These are phyloP conservation scores for Drosophila neutralis DNA, from an alignment of 2,888 invertebrate genomes.

Conservation along the genomic window DNA sequence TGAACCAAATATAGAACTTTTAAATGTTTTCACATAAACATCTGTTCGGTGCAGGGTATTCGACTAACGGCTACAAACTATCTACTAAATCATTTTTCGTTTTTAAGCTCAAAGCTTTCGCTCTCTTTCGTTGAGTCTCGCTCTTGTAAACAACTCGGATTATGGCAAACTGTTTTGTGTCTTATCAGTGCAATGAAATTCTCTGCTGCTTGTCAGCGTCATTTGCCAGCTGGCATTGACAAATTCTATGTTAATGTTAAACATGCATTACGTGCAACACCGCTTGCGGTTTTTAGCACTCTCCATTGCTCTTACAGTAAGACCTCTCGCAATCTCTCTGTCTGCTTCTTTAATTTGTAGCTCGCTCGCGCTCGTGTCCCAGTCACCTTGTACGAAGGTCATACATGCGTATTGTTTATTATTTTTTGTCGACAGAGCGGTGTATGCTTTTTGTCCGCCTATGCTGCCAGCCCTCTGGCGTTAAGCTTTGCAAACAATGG, in stretches of 20 bases:
- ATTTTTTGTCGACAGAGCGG: conserved; percentile 48
- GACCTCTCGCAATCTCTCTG: neutral
- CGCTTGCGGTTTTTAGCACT: conserved; percentile 17
- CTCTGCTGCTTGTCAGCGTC: conserved; percentile 35
- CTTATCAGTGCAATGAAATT: conserved; percentile 46
- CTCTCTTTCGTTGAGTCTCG: conserved; percentile 18
- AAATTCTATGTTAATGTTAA: conserved; percentile 33
- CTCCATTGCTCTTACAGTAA: conserved; percentile 7
- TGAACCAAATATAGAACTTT: neutral
- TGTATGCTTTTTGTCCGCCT: conserved; percentile 40
- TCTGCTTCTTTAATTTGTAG: conserved; percentile 1
- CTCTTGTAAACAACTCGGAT: conserved; percentile 67
- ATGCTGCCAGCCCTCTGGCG: conserved; percentile 44
- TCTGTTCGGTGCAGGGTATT: conserved; percentile 34
- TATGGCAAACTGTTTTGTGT: conserved; percentile 38
- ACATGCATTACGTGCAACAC: conserved; percentile 22
- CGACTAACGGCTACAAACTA: neutral
- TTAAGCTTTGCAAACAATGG: conserved; percentile 33
- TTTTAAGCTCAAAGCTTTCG: conserved; percentile 25
- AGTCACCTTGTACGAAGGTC: conserved; percentile 87
- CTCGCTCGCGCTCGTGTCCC: conserved; percentile 55
- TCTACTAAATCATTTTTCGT: conserved; percentile 11
- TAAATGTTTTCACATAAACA: neutral
- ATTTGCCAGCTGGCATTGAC: conserved; percentile 34
- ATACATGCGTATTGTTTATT: conserved; percentile 83